Conservation (phyloP, 2,797 vertebrate genomes). For the Pseudochirops corinnae region DNA sequence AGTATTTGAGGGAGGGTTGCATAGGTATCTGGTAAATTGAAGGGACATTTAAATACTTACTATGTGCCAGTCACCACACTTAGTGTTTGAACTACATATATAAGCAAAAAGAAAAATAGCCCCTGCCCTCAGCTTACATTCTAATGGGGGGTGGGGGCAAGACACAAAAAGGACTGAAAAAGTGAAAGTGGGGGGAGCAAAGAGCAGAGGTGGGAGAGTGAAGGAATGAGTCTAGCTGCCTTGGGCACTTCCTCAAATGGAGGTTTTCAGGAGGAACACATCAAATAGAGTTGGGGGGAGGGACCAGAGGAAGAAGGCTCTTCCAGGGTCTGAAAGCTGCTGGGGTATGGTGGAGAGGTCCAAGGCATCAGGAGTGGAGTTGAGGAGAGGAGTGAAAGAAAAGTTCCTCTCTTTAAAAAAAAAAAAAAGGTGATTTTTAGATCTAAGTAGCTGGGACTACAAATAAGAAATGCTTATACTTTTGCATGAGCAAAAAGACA, state of each 20-base stretch:
- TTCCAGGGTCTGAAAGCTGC: not conserved
- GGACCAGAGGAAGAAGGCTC: too few species aligned
- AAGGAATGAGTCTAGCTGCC: too few species aligned
- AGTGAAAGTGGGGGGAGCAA: not conserved
- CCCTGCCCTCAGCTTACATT: not conserved
- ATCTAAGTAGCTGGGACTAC: not conserved
- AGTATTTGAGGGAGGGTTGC: not conserved
- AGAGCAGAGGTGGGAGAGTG: too few species aligned
- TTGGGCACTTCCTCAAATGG: not conserved
- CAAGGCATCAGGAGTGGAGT: not conserved
- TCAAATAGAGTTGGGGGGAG: not conserved
- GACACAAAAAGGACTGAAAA: not conserved
- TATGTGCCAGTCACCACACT: not conserved
- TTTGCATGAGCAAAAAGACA: not conserved
- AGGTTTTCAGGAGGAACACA: not conserved
- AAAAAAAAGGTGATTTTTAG: not conserved
- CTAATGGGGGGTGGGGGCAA: not conserved
- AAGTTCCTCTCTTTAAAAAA: not conserved
- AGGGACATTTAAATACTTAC: not conserved
- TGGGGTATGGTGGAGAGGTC: not conserved
- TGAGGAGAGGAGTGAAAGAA: not conserved
- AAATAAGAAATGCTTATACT: not conserved
- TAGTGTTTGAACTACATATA: not conserved
- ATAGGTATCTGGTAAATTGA: not conserved
- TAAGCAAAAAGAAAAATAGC: not conserved